Evolutionary conservation across 1,140 invertebrate genomes (phyloP).

Genomic region (Aphelinus atriplicis): DNA sequence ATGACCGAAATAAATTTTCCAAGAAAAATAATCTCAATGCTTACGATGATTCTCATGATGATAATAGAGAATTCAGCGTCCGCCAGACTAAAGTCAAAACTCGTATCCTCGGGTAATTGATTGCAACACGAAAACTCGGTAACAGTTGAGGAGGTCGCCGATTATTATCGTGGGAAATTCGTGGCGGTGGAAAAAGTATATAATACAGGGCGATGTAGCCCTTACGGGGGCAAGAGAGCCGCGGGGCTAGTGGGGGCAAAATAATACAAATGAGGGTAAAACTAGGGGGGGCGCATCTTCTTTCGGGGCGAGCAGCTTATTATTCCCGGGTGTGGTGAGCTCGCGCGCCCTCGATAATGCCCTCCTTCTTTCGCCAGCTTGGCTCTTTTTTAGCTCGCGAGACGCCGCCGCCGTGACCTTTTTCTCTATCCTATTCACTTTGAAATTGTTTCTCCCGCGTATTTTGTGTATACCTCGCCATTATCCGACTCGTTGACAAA

Average conservation of each 20-base stretch:
- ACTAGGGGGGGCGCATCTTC: neutral
- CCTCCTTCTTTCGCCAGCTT: constrained; percentile 5
- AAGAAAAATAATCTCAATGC: too few relatives aligned
- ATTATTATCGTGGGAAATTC: too few relatives aligned
- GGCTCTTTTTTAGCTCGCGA: neutral
- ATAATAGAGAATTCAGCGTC: too few relatives aligned
- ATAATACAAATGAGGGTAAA: constrained; percentile 18
- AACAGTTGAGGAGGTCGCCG: too few relatives aligned
- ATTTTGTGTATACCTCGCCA: neutral
- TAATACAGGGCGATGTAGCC: too few relatives aligned
- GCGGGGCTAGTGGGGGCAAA: constrained; percentile 1
- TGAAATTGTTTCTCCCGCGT: constrained; percentile 16
- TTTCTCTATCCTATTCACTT: neutral
- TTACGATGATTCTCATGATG: too few relatives aligned
- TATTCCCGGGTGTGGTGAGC: neutral
- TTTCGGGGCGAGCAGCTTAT: neutral
- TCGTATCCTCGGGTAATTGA: too few relatives aligned
- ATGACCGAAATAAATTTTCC: too few relatives aligned
- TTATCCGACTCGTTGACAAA: neutral
- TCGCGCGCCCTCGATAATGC: constrained; percentile 1
- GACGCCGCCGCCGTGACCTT: neutral
- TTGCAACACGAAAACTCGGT: too few relatives aligned
- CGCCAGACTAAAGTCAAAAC: too few relatives aligned
- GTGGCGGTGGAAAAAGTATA: too few relatives aligned
- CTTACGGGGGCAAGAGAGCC: neutral